A percentile compares a stretch with the other conserved stretches of the same genome.
These are phyloP conservation scores for Sinentomon sp. DNA, from an alignment of 2,888 invertebrate genomes.

Conservation along the genomic window DNA sequence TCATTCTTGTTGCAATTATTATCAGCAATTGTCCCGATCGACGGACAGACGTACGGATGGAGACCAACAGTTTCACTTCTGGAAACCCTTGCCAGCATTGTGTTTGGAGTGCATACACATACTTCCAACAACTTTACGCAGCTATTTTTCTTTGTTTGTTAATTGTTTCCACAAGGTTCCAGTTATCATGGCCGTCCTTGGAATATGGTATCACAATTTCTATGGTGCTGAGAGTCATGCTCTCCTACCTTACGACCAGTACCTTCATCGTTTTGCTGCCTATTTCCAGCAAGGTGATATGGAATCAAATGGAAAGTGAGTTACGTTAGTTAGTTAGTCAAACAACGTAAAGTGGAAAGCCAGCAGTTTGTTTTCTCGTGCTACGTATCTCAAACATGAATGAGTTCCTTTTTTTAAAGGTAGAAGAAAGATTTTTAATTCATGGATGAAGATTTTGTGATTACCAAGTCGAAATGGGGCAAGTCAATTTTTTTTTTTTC, in stretches of 20 bases:
- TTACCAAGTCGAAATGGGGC: too few species aligned
- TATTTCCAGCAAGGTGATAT: constrained; percentile 99
- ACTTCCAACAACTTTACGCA: too few species aligned
- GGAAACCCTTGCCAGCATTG: too few species aligned
- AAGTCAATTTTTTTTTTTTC: too few species aligned
- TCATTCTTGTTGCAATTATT: too few species aligned
- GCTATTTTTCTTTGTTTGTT: too few species aligned
- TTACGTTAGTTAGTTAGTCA: constrained; percentile 20
- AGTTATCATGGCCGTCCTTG: constrained; percentile 68
- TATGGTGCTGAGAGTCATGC: constrained; percentile 87
- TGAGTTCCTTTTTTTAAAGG: not conserved
- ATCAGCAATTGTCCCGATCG: too few species aligned
- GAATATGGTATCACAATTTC: constrained; percentile 84
- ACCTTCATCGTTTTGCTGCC: constrained; percentile 91
- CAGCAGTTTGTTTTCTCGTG: too few species aligned
- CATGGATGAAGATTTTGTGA: not conserved
- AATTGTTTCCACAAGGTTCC: constrained; percentile 69
- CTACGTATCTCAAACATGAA: not conserved
- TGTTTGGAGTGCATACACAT: too few species aligned
- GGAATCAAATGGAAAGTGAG: constrained; percentile 92
- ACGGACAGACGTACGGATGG: too few species aligned
- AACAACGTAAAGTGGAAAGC: too few species aligned
- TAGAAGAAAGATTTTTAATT: not conserved
- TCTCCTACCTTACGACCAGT: constrained; percentile 91
- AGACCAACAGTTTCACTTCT: too few species aligned